phyloP scores from a whole-genome alignment of 2,113 vertebrate genomes.

The Tachysurus fulvidraco region DNA sequence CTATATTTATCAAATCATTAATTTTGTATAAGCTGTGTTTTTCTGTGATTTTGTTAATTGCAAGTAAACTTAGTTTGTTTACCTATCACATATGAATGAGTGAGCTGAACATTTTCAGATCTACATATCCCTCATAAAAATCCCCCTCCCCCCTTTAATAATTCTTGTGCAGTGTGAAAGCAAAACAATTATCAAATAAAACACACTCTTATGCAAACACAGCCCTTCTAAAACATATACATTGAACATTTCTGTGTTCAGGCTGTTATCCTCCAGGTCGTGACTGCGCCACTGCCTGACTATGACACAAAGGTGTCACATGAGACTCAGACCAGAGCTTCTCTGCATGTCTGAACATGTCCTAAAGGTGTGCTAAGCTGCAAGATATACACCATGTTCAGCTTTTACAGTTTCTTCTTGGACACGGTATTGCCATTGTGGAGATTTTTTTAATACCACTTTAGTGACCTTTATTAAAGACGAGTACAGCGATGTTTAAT shows the following conservation, averaged over 20 bases:
- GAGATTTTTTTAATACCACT: not conserved
- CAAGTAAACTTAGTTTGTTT: not conserved
- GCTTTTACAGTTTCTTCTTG: not conserved
- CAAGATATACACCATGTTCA: not conserved
- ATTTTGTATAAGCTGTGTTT: not conserved
- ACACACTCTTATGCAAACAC: not conserved
- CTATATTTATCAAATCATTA: not conserved
- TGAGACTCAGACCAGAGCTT: not conserved
- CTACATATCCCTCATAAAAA: not conserved
- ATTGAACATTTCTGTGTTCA: not conserved
- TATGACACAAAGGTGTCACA: not conserved
- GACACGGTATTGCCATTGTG: not conserved
- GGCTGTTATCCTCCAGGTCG: not conserved
- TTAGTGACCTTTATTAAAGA: not conserved
- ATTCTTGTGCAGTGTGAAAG: not conserved
- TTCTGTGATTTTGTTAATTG: not conserved
- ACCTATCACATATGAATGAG: not conserved
- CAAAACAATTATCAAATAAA: not conserved
- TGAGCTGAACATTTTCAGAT: not conserved
- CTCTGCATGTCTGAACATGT: constrained; percentile 31
- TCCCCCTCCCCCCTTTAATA: not conserved
- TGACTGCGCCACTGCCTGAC: not conserved
- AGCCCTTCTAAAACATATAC: not conserved
- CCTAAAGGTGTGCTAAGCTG: not conserved
- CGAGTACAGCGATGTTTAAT: not conserved